phyloP scores from a whole-genome alignment of 2,888 invertebrate species.

The Scrobipalpa atriplicella region DNA sequence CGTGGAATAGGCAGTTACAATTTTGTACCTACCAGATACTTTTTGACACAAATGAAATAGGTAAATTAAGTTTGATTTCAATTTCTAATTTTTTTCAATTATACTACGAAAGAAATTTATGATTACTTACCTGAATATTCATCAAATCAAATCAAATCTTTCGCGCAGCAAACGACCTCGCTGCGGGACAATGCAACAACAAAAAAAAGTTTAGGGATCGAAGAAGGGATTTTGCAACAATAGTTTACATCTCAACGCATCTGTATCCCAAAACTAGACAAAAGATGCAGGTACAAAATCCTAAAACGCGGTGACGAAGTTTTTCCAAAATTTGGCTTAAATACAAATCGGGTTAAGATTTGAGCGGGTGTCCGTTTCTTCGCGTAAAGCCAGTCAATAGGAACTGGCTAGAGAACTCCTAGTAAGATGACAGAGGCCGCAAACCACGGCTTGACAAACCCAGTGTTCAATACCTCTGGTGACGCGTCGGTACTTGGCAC shows the following conservation, averaged over 20 bases:
- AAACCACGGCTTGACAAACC: conserved; percentile 31
- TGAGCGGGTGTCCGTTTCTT: conserved; percentile 71
- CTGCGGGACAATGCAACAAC: neutral
- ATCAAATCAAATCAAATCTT: too few relatives aligned
- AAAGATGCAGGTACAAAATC: conserved; percentile 59
- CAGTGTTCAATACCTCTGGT: conserved; percentile 67
- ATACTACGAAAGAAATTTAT: too few relatives aligned
- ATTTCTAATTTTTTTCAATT: too few relatives aligned
- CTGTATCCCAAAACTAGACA: conserved; percentile 48
- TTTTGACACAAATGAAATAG: too few relatives aligned
- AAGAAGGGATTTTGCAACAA: neutral
- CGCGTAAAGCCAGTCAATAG: conserved; percentile 65
- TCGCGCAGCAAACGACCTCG: neutral
- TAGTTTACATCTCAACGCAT: neutral
- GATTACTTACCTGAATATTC: too few relatives aligned
- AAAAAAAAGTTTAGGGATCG: neutral
- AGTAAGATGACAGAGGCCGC: neutral
- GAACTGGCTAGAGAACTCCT: conserved; percentile 54
- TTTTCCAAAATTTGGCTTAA: conserved; percentile 45
- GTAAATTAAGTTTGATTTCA: too few relatives aligned
- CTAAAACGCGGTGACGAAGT: conserved; percentile 63
- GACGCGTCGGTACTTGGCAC: conserved; percentile 63
- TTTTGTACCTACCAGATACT: too few relatives aligned
- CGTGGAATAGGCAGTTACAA: too few relatives aligned
- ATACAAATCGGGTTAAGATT: conserved; percentile 35